These are phyloP conservation scores for Dipodomys ordii DNA, from an alignment of 2,113 vertebrate species.

Conservation along the genomic window DNA sequence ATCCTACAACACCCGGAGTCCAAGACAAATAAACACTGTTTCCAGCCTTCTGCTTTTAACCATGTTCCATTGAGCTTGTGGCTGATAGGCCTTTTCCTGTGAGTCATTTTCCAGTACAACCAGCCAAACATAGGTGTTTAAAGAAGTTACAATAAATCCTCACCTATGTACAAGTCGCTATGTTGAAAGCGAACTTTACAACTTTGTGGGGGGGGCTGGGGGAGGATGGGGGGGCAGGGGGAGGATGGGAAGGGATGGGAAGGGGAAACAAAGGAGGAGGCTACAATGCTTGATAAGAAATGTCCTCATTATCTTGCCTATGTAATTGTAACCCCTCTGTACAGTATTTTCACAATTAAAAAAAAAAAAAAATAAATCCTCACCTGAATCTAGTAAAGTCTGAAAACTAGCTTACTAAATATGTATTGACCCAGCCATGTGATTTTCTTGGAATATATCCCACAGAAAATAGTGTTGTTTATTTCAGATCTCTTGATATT, in stretches of 20 bases:
- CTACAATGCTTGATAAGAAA: no score
- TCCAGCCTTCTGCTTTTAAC: not conserved
- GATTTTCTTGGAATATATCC: not conserved
- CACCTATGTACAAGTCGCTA: no score
- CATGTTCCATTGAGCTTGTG: not conserved
- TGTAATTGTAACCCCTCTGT: no score
- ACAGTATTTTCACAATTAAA: no score
- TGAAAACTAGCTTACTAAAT: constrained; percentile 37
- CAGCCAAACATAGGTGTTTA: not conserved
- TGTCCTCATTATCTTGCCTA: no score
- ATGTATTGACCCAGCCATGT: not conserved
- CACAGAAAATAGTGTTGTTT: not conserved
- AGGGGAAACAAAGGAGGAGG: no score
- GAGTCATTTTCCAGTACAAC: constrained; percentile 14
- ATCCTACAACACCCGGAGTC: not conserved
- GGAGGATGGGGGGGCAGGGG: no score
- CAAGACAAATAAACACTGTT: constrained; percentile 47
- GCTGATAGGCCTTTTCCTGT: not conserved
- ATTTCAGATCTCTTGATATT: constrained; percentile 3
- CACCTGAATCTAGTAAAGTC: not conserved
- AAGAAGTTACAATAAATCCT: constrained; percentile 23
- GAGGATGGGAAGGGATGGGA: no score
- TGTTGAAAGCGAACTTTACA: no score
- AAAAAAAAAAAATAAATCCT: not conserved
- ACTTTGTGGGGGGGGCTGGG: no score